A percentile compares a stretch with the other conserved stretches of the same genome.
These are phyloP conservation scores for Manduca sexta DNA, from an alignment of 1,140 invertebrate genomes.

Conservation along the genomic window DNA sequence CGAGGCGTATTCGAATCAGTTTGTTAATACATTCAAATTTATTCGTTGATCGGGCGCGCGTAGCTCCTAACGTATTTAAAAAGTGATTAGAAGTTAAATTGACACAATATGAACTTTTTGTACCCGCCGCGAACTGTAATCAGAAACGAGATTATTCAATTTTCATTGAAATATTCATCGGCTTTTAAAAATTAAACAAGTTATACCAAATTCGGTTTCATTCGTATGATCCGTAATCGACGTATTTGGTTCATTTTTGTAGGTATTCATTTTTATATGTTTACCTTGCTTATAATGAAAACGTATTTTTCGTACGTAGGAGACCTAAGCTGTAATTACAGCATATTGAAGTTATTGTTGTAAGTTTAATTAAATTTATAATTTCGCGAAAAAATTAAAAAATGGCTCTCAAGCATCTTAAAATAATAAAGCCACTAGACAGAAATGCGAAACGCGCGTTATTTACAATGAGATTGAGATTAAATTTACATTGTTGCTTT, in stretches of 20 bases:
- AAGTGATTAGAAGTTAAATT: constrained; percentile 72
- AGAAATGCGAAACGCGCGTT: constrained; percentile 29
- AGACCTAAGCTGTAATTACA: too few relatives aligned
- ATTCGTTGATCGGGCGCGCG: constrained; percentile 61
- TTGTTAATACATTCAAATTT: constrained; percentile 72
- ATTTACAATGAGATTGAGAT: constrained; percentile 52
- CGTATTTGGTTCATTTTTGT: too few relatives aligned
- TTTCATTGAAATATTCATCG: constrained; percentile 24
- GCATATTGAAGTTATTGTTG: too few relatives aligned
- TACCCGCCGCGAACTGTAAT: constrained; percentile 49
- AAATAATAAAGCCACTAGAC: too few relatives aligned
- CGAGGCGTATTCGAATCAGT: constrained; percentile 56
- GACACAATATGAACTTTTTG: constrained; percentile 73
- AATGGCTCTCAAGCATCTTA: constrained; percentile 8
- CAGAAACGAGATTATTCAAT: constrained; percentile 66
- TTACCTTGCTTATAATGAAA: too few relatives aligned
- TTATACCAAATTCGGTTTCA: not conserved
- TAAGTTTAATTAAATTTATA: too few relatives aligned
- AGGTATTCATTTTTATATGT: too few relatives aligned
- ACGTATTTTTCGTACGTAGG: too few relatives aligned
- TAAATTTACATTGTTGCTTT: constrained; percentile 68
- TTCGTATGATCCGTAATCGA: too few relatives aligned
- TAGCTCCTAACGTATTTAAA: constrained; percentile 68
- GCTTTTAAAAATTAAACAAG: too few relatives aligned
- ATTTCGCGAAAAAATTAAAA: too few relatives aligned